A percentile compares a stretch with the other conserved stretches of the same genome.
Conservation (phyloP, 2,888 invertebrate genomes). For the Doris montereyensis region DNA sequence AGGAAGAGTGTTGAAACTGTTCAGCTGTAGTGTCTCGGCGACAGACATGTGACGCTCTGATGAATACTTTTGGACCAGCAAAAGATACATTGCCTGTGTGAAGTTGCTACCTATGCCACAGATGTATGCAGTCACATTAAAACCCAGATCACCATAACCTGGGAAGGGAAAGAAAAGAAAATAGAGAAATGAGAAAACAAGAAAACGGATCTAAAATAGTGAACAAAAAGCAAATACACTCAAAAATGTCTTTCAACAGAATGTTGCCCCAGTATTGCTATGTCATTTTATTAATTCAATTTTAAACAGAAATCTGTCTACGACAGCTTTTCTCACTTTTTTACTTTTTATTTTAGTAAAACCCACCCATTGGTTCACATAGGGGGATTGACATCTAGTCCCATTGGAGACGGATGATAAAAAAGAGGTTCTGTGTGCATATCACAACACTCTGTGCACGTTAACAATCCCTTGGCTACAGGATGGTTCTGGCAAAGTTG, state of each 20-base stretch:
- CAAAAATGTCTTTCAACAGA: not conserved
- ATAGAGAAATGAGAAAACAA: not conserved
- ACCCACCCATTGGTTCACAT: no score
- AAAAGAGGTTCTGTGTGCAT: no score
- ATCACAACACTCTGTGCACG: no score
- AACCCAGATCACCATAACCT: slow-evolving; percentile 73
- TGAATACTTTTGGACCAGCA: slow-evolving; percentile 71
- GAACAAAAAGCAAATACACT: not conserved
- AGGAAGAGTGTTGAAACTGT: slow-evolving; percentile 72
- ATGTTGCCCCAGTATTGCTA: not conserved
- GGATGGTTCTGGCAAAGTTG: no score
- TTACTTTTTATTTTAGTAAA: no score
- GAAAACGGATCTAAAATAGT: no score
- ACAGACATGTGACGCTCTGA: slow-evolving; percentile 67
- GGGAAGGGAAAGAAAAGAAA: slow-evolving; percentile 43
- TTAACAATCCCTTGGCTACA: no score
- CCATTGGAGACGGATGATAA: no score
- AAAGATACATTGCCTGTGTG: slow-evolving; percentile 73
- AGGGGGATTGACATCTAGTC: no score
- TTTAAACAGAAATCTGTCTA: no score
- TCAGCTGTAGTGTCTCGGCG: slow-evolving; percentile 71
- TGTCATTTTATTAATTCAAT: no score
- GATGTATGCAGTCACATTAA: slow-evolving; percentile 69
- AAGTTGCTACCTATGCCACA: slow-evolving; percentile 72
- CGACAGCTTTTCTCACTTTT: no score